phyloP scores from a whole-genome alignment of 2,797 vertebrate genomes.

The Anguilla anguilla region DNA sequence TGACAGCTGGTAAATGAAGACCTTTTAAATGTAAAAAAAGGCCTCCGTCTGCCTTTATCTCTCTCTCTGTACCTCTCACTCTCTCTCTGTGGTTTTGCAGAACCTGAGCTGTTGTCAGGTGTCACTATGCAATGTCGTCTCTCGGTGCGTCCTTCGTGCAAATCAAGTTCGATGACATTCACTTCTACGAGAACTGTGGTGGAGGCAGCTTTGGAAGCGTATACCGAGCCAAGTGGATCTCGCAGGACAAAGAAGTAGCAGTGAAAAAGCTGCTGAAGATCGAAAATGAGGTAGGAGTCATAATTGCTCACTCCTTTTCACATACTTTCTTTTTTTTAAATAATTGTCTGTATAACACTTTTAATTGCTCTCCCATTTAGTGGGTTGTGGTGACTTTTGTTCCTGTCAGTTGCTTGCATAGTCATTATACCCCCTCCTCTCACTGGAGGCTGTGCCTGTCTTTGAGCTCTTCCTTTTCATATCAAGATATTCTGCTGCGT shows the following conservation, averaged over 20 bases:
- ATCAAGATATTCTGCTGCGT: conserved; percentile 51
- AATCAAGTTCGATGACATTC: conserved; percentile 93
- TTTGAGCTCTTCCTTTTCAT: conserved; percentile 47
- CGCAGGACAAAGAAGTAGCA: conserved; percentile 97
- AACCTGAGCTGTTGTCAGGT: conserved; percentile 72
- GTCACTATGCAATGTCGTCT: conserved; percentile 97
- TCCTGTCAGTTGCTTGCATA: conserved; percentile 65
- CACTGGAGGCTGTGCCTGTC: conserved; percentile 36
- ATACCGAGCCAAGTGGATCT: conserved; percentile 96
- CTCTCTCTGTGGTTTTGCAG: conserved; percentile 62
- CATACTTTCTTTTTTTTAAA: conserved; percentile 61
- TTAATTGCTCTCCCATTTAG: conserved; percentile 77
- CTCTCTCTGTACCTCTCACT: conserved; percentile 35
- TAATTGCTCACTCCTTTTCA: conserved; percentile 71
- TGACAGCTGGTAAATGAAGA: neutral
- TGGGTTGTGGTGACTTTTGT: conserved; percentile 70
- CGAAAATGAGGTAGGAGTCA: conserved; percentile 92
- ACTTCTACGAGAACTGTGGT: conserved; percentile 97
- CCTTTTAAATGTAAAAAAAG: neutral
- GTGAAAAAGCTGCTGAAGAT: conserved; percentile 99
- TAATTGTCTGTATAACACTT: conserved; percentile 81
- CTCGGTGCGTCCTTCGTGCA: conserved; percentile 93
- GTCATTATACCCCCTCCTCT: conserved; percentile 72
- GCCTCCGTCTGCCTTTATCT: neutral
- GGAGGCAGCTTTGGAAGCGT: conserved; percentile 98